Evolutionary conservation across 2,888 invertebrate genomes (phyloP).

Genomic region (Prosopocoilus inquinatus): DNA sequence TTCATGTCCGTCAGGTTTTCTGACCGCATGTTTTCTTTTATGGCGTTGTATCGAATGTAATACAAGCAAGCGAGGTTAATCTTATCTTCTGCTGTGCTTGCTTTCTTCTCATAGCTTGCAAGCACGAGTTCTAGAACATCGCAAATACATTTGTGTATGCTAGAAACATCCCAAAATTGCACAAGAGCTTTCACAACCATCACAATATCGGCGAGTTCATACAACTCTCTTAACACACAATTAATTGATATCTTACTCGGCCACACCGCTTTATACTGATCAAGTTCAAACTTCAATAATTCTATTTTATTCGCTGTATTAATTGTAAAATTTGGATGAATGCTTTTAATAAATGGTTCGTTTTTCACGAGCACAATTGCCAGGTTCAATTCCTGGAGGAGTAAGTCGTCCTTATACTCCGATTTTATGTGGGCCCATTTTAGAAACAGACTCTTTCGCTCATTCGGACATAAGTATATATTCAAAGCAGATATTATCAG

Average conservation of each 20-base stretch:
- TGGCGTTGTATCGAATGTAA: slow-evolving; percentile 32
- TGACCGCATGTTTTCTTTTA: slow-evolving; percentile 23
- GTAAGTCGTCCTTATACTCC: slow-evolving; percentile 20
- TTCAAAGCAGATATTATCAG: slow-evolving; percentile 30
- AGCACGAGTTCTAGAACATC: slow-evolving; percentile 22
- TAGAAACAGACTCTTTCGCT: slow-evolving; percentile 22
- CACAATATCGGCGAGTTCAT: slow-evolving; percentile 26
- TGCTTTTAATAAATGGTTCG: slow-evolving; percentile 16
- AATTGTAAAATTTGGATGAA: slow-evolving; percentile 21
- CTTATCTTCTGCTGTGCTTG: slow-evolving; percentile 14
- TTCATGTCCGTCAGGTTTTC: slow-evolving; percentile 36
- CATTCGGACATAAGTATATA: slow-evolving; percentile 26
- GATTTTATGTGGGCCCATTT: slow-evolving; percentile 36
- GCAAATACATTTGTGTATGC: slow-evolving; percentile 25
- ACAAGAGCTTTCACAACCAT: slow-evolving; percentile 28
- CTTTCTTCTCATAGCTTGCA: slow-evolving; percentile 24
- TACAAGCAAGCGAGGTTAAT: slow-evolving; percentile 32
- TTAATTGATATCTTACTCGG: slow-evolving; percentile 36
- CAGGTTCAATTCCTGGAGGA: slow-evolving; percentile 32
- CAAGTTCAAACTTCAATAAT: slow-evolving; percentile 34
- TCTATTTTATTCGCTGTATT: slow-evolving; percentile 23
- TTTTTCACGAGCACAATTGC: slow-evolving; percentile 27
- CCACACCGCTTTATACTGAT: slow-evolving; percentile 35
- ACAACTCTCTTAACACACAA: slow-evolving; percentile 31
- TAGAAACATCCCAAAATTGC: slow-evolving; percentile 29